Conservation (phyloP, 2,113 vertebrate genomes). For the Siniperca knerii region DNA sequence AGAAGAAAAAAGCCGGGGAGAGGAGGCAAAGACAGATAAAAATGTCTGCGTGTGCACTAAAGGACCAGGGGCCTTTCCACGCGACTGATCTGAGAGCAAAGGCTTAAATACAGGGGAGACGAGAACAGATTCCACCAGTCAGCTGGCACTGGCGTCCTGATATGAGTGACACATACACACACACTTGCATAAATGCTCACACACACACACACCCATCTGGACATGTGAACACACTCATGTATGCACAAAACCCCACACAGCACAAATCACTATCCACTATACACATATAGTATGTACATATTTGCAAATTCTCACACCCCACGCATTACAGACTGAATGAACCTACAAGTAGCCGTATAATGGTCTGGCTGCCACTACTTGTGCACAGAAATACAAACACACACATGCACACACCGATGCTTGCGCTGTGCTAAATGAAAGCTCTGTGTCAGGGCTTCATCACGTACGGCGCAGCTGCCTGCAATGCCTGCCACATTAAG, state of each 20-base stretch:
- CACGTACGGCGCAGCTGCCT: conserved; percentile 69
- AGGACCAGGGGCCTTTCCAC: conserved; percentile 77
- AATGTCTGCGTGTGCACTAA: conserved; percentile 69
- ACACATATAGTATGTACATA: conserved; percentile 10
- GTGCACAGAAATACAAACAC: conserved; percentile 50
- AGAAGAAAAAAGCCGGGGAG: conserved; percentile 40
- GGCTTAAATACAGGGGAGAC: conserved; percentile 75
- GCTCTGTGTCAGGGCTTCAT: conserved; percentile 74
- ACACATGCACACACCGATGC: conserved; percentile 44
- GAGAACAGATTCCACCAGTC: conserved; percentile 80
- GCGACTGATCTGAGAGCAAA: conserved; percentile 75
- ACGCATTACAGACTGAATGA: conserved; percentile 39
- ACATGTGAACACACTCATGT: conserved; percentile 19
- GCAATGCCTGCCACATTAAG: conserved; percentile 78
- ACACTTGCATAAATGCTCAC: background rate
- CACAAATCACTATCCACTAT: conserved; percentile 14
- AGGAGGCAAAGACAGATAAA: conserved; percentile 62
- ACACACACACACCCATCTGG: conserved; percentile 39
- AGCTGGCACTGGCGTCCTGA: conserved; percentile 54
- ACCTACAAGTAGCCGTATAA: conserved; percentile 60
- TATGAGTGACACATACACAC: conserved; percentile 51
- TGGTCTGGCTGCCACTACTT: conserved; percentile 45
- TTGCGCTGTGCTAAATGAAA: conserved; percentile 74
- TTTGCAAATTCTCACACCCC: conserved; percentile 36
- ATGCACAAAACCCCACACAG: conserved; percentile 23